These are phyloP conservation scores for Sebastes schlegelii DNA, from an alignment of 2,113 vertebrate species.

Conservation along the genomic window DNA sequence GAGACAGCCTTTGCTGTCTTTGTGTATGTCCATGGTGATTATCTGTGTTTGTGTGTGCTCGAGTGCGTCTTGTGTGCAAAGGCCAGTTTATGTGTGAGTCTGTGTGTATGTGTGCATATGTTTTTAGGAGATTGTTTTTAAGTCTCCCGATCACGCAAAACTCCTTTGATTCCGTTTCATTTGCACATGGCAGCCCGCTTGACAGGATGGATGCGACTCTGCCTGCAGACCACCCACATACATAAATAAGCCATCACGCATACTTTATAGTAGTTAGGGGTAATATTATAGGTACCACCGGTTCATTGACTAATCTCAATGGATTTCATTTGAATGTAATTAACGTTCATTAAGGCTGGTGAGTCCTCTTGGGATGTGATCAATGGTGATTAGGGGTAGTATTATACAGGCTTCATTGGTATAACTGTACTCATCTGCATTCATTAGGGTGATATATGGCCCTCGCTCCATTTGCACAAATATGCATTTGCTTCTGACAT, in stretches of 20 bases:
- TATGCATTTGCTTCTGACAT: conserved; percentile 9
- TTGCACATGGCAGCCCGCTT: conserved; percentile 39
- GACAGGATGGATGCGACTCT: conserved; percentile 38
- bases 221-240: conserved; percentile 7
- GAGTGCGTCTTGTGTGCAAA: neutral
- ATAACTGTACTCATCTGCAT: conserved; percentile 39
- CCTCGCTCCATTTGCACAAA: conserved; percentile 20
- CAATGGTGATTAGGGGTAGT: conserved; percentile 51
- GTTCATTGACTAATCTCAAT: conserved; percentile 62
- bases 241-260: conserved; percentile 55
- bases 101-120: conserved; percentile 6
- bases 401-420: conserved; percentile 44
- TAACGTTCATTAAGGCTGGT: conserved; percentile 57
- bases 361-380: conserved; percentile 52
- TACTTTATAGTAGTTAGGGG: conserved; percentile 32
- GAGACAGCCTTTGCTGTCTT: conserved; percentile 61
- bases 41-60: neutral
- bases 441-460: conserved; percentile 50
- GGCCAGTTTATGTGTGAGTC: conserved; percentile 11
- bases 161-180: conserved; percentile 26
- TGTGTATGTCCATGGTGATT: conserved; percentile 24
- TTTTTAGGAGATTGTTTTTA: conserved; percentile 49
- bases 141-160: conserved; percentile 29
- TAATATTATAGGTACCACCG: conserved; percentile 51
- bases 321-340: conserved; percentile 60